Evolutionary conservation across 2,888 invertebrate genomes (phyloP).

Genomic region (Rhagonycha fulva): DNA sequence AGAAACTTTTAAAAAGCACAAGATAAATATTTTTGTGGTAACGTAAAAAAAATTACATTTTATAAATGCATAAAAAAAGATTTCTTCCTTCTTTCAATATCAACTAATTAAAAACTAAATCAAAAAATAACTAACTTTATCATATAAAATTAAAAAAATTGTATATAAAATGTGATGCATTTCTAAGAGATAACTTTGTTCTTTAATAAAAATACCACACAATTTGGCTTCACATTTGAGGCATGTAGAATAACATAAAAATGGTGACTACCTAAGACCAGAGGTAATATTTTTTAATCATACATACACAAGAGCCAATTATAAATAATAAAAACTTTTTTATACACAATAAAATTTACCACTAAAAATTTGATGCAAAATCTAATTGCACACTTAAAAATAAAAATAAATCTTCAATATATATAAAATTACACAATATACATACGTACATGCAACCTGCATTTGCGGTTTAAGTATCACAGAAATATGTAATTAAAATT

Average conservation of each 20-base stretch:
- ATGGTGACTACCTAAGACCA: conserved; percentile 36
- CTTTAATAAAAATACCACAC: conserved; percentile 13
- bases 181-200: neutral
- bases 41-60: conserved; percentile 36
- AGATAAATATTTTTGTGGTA: conserved; percentile 48
- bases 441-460: conserved; percentile 32
- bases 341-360: conserved; percentile 20
- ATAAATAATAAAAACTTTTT: conserved; percentile 16
- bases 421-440: conserved; percentile 30
- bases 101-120: conserved; percentile 35
- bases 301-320: conserved; percentile 24
- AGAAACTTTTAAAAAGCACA: conserved; percentile 18
- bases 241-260: conserved; percentile 29
- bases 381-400: conserved; percentile 33
- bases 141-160: conserved; percentile 43
- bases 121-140: conserved; percentile 29
- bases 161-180: conserved; percentile 32
- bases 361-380: conserved; percentile 20
- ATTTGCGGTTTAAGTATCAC: conserved; percentile 33
- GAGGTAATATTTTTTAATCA: conserved; percentile 26
- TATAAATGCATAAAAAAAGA: conserved; percentile 44
- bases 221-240: conserved; percentile 8
- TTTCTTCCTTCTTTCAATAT: conserved; percentile 32
- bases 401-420: conserved; percentile 23
- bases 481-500: conserved; percentile 35